Conservation (phyloP, 2,797 vertebrate genomes). For the Poecilia velifera region DNA sequence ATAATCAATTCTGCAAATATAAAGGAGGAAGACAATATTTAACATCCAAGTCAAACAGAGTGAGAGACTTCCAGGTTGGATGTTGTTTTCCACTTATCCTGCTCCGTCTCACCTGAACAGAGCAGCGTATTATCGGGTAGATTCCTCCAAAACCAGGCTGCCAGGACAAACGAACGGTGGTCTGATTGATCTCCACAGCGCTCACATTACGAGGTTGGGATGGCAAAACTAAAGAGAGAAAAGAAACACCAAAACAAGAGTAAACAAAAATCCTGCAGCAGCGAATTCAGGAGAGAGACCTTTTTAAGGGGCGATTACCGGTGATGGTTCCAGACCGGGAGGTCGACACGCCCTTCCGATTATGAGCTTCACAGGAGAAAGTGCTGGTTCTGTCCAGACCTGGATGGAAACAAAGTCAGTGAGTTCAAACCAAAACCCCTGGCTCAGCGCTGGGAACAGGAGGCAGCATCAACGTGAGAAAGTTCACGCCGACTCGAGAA, state of each 20-base stretch:
- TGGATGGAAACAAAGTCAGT: slow-evolving; percentile 52
- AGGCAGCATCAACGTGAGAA: not conserved
- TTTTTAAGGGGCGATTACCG: slow-evolving; percentile 70
- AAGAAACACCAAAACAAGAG: not conserved
- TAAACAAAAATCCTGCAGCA: slow-evolving; percentile 17
- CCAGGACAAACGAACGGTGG: slow-evolving; percentile 82
- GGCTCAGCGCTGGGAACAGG: not conserved
- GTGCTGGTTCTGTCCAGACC: slow-evolving; percentile 88
- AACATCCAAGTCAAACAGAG: slow-evolving; percentile 25
- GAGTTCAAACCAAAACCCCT: not conserved
- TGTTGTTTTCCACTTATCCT: not conserved
- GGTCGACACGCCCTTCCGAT: slow-evolving; percentile 88
- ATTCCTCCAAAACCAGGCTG: slow-evolving; percentile 84
- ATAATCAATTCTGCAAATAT: slow-evolving; percentile 18
- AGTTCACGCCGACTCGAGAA: not conserved
- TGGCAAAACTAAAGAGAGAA: slow-evolving; percentile 83
- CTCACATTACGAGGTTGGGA: slow-evolving; percentile 76
- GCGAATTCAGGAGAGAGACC: not conserved
- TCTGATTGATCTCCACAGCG: slow-evolving; percentile 71
- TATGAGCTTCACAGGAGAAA: slow-evolving; percentile 91
- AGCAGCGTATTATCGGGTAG: slow-evolving; percentile 82
- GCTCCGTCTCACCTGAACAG: slow-evolving; percentile 83
- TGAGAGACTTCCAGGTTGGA: not conserved
- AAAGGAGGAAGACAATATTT: slow-evolving; percentile 20
- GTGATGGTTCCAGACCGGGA: slow-evolving; percentile 86